phyloP scores from a whole-genome alignment of 2,113 vertebrate species.

The Tachysurus vachellii region DNA sequence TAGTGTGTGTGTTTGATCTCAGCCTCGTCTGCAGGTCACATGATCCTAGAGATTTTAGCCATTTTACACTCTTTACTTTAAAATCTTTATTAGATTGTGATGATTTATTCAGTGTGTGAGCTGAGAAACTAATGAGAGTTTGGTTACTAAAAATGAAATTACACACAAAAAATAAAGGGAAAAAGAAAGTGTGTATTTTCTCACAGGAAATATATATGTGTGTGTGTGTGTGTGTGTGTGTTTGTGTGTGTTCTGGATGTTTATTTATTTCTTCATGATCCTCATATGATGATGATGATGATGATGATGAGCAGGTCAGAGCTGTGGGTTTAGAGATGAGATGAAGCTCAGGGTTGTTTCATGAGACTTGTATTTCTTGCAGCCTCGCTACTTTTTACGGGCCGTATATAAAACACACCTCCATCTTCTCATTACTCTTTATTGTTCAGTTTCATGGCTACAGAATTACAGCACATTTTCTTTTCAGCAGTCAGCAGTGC shows the following conservation, averaged over 20 bases:
- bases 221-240: background rate
- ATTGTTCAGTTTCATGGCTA: conserved; percentile 45
- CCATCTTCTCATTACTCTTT: conserved; percentile 55
- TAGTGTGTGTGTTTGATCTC: background rate
- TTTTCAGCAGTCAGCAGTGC: conserved; percentile 6
- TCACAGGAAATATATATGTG: background rate
- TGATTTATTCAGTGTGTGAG: background rate
- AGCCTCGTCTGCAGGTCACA: background rate
- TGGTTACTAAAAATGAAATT: no score
- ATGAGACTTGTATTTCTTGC: conserved; percentile 58
- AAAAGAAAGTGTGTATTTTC: background rate
- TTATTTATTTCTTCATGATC: background rate
- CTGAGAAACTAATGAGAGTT: background rate
- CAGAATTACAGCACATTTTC: conserved; percentile 52
- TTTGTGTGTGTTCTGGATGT: background rate
- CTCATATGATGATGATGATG: background rate
- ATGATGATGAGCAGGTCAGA: background rate
- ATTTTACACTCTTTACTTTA: background rate
- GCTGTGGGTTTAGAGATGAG: background rate
- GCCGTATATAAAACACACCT: conserved; percentile 51
- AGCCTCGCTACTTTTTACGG: conserved; percentile 51
- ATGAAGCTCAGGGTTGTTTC: background rate
- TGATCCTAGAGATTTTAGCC: background rate
- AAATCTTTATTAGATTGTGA: background rate
- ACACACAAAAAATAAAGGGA: background rate